These are phyloP conservation scores for Pampus argenteus DNA, from an alignment of 2,797 vertebrate genomes.

Conservation along the genomic window DNA sequence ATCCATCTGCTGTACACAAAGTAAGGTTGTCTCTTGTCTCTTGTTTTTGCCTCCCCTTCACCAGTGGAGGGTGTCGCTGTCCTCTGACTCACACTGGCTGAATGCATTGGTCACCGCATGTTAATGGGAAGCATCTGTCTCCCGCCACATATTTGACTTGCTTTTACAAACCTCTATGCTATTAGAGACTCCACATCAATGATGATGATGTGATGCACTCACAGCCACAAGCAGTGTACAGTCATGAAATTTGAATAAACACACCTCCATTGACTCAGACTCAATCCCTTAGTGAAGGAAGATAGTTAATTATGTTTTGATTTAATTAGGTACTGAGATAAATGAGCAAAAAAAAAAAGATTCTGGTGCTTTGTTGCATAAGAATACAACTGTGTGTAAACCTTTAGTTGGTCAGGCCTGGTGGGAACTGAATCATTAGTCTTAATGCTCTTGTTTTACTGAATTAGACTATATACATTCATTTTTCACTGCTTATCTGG, in stretches of 20 bases:
- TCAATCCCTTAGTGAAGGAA: neutral
- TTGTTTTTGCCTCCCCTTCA: neutral
- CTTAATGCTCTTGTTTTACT: neutral
- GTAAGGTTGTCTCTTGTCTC: neutral
- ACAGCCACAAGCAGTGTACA: neutral
- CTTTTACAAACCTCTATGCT: neutral
- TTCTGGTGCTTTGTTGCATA: constrained; percentile 16
- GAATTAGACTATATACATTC: neutral
- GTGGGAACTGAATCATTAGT: neutral
- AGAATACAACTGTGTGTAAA: neutral
- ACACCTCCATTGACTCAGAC: neutral
- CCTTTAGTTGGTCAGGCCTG: neutral
- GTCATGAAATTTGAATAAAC: constrained; percentile 11
- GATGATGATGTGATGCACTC: neutral
- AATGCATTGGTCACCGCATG: constrained; percentile 16
- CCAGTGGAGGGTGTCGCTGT: constrained; percentile 4
- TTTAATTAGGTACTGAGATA: neutral
- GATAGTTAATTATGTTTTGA: neutral
- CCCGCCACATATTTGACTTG: neutral
- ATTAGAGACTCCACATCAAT: neutral
- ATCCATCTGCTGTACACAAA: constrained; percentile 22
- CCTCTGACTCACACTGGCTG: constrained; percentile 45
- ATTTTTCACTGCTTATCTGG: no score
- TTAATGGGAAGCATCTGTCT: constrained; percentile 38
- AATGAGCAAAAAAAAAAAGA: neutral